Evolutionary conservation across 2,888 invertebrate species (phyloP).

Genomic region (Drosophila nr. perissopoda): DNA sequence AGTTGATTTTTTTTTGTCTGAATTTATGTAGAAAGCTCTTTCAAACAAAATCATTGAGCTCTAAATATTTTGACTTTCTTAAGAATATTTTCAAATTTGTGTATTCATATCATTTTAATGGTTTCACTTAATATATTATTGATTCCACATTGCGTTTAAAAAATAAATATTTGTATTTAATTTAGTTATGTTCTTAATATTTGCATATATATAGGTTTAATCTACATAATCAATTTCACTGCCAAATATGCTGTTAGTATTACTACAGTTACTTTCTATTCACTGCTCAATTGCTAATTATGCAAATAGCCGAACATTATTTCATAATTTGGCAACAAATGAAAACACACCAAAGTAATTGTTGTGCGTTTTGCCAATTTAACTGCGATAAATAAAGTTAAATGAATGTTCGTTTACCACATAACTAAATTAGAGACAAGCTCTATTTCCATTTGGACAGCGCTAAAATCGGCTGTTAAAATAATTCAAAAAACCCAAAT

Average conservation of each 20-base stretch:
- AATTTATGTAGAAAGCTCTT: background rate
- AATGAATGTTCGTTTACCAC: slow-evolving; percentile 56
- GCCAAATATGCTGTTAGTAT: no score
- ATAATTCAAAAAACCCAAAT: slow-evolving; percentile 53
- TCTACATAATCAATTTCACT: background rate
- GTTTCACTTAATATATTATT: background rate
- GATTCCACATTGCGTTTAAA: background rate
- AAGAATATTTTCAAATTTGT: background rate
- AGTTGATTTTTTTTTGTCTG: background rate
- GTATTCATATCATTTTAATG: background rate
- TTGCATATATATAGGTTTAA: background rate
- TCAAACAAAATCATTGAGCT: background rate
- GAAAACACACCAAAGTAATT: slow-evolving; percentile 21
- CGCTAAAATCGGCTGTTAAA: slow-evolving; percentile 17
- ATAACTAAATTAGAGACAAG: slow-evolving; percentile 67
- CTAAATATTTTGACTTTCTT: background rate
- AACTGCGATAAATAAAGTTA: slow-evolving; percentile 58
- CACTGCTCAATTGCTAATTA: slow-evolving; percentile 27
- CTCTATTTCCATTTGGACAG: slow-evolving; percentile 38
- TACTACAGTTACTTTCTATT: background rate
- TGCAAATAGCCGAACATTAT: slow-evolving; percentile 17
- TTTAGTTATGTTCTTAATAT: background rate
- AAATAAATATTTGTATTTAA: background rate
- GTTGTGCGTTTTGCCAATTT: slow-evolving; percentile 54
- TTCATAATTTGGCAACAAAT: slow-evolving; percentile 17